phyloP scores from a whole-genome alignment of 2,797 vertebrate genomes.

The Alectoris magna region DNA sequence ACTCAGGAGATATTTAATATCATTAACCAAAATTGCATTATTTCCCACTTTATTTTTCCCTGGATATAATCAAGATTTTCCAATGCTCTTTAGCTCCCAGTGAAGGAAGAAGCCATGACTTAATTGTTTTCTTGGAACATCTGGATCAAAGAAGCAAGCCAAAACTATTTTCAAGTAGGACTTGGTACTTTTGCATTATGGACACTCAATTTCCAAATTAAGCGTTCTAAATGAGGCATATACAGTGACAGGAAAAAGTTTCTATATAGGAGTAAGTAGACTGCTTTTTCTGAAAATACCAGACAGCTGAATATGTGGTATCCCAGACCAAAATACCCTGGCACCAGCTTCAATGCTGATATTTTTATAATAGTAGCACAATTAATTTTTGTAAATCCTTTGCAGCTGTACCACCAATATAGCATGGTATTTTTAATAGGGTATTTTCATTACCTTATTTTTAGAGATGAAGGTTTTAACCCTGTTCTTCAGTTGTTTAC shows the following conservation, averaged over 20 bases:
- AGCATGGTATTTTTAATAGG: conserved; percentile 32
- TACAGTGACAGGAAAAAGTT: neutral
- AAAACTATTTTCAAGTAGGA: neutral
- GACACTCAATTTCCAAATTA: neutral
- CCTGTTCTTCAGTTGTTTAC: neutral
- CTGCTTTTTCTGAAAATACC: conserved; percentile 47
- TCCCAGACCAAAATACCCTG: conserved; percentile 52
- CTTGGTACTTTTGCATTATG: neutral
- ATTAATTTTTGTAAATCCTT: conserved; percentile 56
- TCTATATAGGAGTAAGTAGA: neutral
- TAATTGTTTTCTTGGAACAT: neutral
- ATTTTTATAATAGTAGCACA: conserved; percentile 49
- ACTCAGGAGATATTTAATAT: neutral
- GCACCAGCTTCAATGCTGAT: conserved; percentile 26
- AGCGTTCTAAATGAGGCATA: neutral
- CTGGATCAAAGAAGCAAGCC: neutral
- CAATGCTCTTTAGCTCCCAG: neutral
- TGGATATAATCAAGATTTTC: neutral
- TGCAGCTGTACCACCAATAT: conserved; percentile 57
- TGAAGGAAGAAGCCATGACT: neutral
- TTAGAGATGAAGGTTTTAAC: conserved; percentile 14
- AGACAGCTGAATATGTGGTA: conserved; percentile 50
- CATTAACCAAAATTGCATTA: neutral
- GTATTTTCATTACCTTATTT: conserved; percentile 35
- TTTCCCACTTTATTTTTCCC: neutral